Evolutionary conservation across 2,888 invertebrate genomes (phyloP), one percentile per base, ranked within the genome.

Genomic region (Lithosia quadra): DNA sequence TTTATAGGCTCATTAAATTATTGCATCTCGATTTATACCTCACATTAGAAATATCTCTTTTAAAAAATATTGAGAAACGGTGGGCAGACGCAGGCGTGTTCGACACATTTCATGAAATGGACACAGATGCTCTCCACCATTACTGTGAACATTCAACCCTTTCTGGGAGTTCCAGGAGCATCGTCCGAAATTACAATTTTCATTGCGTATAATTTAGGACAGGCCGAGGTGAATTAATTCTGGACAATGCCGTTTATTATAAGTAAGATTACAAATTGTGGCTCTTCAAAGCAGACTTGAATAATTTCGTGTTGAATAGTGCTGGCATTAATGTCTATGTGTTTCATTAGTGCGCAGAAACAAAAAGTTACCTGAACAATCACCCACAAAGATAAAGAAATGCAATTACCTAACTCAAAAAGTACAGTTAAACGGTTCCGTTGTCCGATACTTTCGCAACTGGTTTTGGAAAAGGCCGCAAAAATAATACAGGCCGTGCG

Each of bases 51-150:
- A 49, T 49, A 49, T 9, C 49, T n/a, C 34, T 7, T 18, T 11
- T 21, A 22, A 60, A 71, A 75, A 73, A 78, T 39, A 10, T 80
- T 80, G 80, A 74, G 81, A 72, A 63, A 56, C 79, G 24, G 22
- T 4, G 15, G 28, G 60, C 24, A 53, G 64, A 69, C 55, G 28
- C 65, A 67, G 71, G 62, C 71, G 67, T 70, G 69, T 80, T 76
- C 75, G 75, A 76, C 82, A 78, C 80, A 80, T 82, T 83, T 80
- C 71, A 63, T 71, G 61, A 65, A 74, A 81, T 69, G 73, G 71
- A 73, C 75, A 69, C 84, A 83, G 82, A 80, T 82, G 82, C 71
- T 76, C 71, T 64, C 75, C 64, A 76, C 79, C 74, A 77, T 80
- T 77, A 81, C 39, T 8, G 24, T 65, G 53, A 65, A 64, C 72